Percentiles rank a stretch among this genome's conserved stretches.
These are phyloP conservation scores for Prunella himalayana DNA, from an alignment of 2,113 vertebrate species.

Conservation along the genomic window DNA sequence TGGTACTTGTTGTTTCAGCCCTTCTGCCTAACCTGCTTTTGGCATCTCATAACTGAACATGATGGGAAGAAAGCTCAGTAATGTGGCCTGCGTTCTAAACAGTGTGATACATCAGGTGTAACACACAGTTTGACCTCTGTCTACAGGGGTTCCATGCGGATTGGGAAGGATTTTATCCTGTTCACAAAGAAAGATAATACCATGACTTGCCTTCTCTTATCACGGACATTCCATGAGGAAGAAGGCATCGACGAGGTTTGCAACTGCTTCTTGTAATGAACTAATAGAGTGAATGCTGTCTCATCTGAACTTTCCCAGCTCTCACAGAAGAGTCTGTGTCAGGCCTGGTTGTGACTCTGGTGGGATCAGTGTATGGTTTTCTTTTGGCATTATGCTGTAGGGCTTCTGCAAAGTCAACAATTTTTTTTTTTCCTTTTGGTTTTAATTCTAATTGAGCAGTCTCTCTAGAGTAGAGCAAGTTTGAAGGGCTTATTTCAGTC, in stretches of 20 bases:
- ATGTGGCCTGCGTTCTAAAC: background rate
- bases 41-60: background rate
- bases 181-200: slow-evolving; percentile 91
- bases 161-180: slow-evolving; percentile 96
- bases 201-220: slow-evolving; percentile 93
- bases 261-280: background rate
- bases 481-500: background rate
- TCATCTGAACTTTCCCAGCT: background rate
- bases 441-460: background rate
- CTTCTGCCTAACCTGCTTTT: background rate
- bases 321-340: background rate
- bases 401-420: background rate
- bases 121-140: background rate
- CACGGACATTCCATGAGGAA: slow-evolving; percentile 96
- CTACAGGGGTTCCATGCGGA: slow-evolving; percentile 93
- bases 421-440: background rate
- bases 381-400: background rate
- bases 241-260: slow-evolving; percentile 97
- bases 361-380: background rate
- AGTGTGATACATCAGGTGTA: background rate
- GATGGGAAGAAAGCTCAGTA: background rate
- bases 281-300: background rate
- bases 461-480: background rate
- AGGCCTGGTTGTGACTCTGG: background rate
- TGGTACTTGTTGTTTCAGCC: background rate